These are phyloP conservation scores for Heterohyrax brucei DNA, from an alignment of 2,797 vertebrate species.

Conservation along the genomic window DNA sequence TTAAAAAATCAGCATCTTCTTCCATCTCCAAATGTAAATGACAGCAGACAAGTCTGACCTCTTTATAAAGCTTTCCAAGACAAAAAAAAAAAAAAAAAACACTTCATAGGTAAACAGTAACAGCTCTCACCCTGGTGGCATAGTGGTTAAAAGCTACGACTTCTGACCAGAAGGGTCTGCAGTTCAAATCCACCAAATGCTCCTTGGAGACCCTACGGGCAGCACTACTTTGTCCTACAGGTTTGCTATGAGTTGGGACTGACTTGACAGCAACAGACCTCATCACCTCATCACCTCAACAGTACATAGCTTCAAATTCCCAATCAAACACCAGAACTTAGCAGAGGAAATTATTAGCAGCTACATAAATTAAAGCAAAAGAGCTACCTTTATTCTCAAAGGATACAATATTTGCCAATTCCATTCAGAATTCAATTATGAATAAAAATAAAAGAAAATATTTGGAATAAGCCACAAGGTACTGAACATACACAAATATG, in stretches of 20 bases:
- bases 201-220: no score
- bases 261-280: no score
- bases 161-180: no score
- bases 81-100: not conserved
- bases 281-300: not conserved
- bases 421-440: conserved; percentile 9
- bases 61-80: not conserved
- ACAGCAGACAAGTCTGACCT: not conserved
- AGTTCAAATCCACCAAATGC: no score
- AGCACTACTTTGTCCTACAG: no score
- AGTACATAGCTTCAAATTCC: not conserved
- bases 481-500: not conserved
- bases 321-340: not conserved
- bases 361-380: conserved; percentile 22
- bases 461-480: not conserved
- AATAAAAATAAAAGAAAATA: conserved; percentile 29
- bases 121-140: not conserved
- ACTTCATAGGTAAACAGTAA: not conserved
- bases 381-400: not conserved
- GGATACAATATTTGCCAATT: not conserved
- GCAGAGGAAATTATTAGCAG: not conserved
- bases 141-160: no score
- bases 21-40: not conserved
- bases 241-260: no score
- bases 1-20: conserved; percentile 4